Evolutionary conservation across 2,888 invertebrate genomes (phyloP).

Genomic region (Dicyrtomina minuta): DNA sequence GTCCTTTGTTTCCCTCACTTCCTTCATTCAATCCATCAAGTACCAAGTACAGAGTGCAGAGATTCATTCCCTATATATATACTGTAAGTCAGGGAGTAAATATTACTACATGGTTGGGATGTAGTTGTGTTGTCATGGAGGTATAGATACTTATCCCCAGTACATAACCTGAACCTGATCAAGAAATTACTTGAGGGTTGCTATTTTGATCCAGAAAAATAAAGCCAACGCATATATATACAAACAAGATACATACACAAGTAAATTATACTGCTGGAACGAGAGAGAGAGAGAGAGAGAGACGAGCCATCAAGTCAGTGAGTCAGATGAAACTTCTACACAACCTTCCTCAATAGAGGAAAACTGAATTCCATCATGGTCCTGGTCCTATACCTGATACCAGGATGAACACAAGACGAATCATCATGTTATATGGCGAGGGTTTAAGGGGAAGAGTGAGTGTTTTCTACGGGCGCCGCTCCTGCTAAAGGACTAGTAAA

Average conservation of each 20-base stretch:
- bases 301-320: too few species aligned
- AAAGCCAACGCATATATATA: background rate
- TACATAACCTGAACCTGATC: slow-evolving; percentile 10
- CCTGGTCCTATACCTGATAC: background rate
- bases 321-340: background rate
- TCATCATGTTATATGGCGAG: too few species aligned
- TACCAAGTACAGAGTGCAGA: too few species aligned
- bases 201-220: slow-evolving; percentile 16
- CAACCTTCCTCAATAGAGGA: slow-evolving; percentile 20
- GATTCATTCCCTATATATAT: background rate
- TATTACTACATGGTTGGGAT: background rate
- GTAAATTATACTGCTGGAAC: background rate
- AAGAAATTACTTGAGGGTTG: slow-evolving; percentile 13
- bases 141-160: background rate
- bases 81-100: background rate
- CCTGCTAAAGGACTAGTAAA: slow-evolving; percentile 40
- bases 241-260: too few species aligned
- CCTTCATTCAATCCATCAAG: slow-evolving; percentile 26
- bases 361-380: slow-evolving; percentile 27
- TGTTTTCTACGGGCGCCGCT: slow-evolving; percentile 34
- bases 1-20: slow-evolving; percentile 18
- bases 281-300: background rate
- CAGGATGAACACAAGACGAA: background rate
- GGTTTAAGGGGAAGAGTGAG: too few species aligned
- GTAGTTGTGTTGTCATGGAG: too few species aligned